Evolutionary conservation across 2,113 vertebrate genomes (phyloP), one percentile per base, ranked within the genome.

Genomic region (Nyctereutes procyonoides): DNA sequence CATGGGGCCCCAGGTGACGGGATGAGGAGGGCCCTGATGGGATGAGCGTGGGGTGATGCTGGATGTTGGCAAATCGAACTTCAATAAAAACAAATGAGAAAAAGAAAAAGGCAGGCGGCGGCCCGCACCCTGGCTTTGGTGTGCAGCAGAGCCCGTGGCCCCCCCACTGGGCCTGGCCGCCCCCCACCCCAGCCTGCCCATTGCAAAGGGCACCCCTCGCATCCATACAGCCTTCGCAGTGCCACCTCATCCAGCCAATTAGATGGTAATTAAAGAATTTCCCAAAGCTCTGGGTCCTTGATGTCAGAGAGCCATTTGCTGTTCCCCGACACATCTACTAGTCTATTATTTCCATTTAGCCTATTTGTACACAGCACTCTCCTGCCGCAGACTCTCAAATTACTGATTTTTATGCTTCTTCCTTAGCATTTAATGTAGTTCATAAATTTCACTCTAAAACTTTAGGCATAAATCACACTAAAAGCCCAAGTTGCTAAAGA

Each of bases 261-360:
- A 98, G 90, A 69, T 76, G 96, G 35, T 96, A 98, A 98, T 98
- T 98, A 97, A 96, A 90, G 96, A 96, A 98, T 98, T 97, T 98
- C 86, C 92, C 90, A 96, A 86, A 96, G 93, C 90, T 86, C 83
- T 80, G 88, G 85, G n/a, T 55, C 55, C 91, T 88, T 17, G 56
- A 91, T 87, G 86, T 93, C 93, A 96, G 79, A 93, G 87, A 96
- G 76, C 93, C 91, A 55, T 96, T 97, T 92, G 96, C 79, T 94
- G 97, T 97, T 95, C 95, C 97, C 93, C 43, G 30, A 32, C 48
- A 28, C 97, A 95, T 93, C 96, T 98, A 95, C 98, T 97, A 90
- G 63, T 82, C 95, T 69, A 94, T 98, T 97, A 96, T 96, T 97
- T 98, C 97, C 98, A 96, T 83, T 97, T 93, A 96, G 63, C 92